phyloP scores from a whole-genome alignment of 2,888 invertebrate genomes.

The Andrena praecox region DNA sequence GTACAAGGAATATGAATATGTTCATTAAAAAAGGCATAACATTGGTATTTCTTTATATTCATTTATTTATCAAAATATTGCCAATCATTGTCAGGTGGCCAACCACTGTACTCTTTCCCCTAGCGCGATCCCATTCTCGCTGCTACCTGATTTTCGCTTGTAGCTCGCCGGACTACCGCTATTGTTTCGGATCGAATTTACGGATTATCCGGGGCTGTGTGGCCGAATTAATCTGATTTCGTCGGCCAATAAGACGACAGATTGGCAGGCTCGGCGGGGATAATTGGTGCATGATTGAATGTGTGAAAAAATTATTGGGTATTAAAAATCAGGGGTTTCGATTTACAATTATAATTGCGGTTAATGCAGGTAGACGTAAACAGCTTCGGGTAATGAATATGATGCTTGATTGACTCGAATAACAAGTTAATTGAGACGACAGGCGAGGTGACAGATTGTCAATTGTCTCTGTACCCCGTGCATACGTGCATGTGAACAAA shows the following conservation, averaged over 20 bases:
- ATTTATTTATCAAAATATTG: too few species aligned
- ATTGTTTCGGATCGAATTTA: conserved; percentile 21
- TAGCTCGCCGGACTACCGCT: not conserved
- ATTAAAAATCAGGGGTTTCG: not conserved
- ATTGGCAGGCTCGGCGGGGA: too few species aligned
- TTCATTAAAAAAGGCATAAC: too few species aligned
- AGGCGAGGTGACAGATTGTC: conserved; percentile 64
- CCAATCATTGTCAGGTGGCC: too few species aligned
- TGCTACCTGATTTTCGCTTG: conserved; percentile 9
- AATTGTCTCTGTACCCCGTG: conserved; percentile 52
- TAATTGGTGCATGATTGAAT: too few species aligned
- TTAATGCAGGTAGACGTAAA: conserved; percentile 35
- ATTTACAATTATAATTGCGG: conserved; percentile 13
- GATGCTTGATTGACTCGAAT: conserved; percentile 47
- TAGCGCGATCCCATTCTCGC: not conserved
- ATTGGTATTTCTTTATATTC: too few species aligned
- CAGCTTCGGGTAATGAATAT: conserved; percentile 55
- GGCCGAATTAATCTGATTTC: conserved; percentile 3
- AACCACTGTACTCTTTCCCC: too few species aligned
- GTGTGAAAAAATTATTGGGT: too few species aligned
- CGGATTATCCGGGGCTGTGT: not conserved
- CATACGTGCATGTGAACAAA: conserved; percentile 47
- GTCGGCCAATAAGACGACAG: too few species aligned
- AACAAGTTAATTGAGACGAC: conserved; percentile 66
- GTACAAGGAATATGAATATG: too few species aligned